Evolutionary conservation across 2,797 vertebrate species (phyloP).

Genomic region (Gymnoscopelus braueri): DNA sequence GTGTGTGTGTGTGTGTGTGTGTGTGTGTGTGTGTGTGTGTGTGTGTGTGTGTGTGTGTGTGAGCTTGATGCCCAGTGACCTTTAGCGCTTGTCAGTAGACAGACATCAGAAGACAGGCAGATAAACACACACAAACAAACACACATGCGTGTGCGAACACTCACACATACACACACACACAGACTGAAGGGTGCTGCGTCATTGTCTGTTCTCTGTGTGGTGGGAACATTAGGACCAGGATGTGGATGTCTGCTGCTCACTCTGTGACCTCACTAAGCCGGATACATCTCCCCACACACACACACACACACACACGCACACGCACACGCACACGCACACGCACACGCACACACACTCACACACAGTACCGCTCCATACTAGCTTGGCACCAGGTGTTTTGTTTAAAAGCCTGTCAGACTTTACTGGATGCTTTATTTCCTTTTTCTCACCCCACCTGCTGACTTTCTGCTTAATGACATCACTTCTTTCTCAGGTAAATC

Average conservation of each 20-base stretch:
- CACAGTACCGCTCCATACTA: slow-evolving; percentile 42
- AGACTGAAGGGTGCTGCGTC: slow-evolving; percentile 39
- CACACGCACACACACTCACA: not conserved
- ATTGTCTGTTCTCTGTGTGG: slow-evolving; percentile 35
- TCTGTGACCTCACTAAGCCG: slow-evolving; percentile 45
- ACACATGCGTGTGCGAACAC: not conserved
- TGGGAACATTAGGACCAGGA: slow-evolving; percentile 40
- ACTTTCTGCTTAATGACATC: slow-evolving; percentile 60
- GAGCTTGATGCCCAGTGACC: slow-evolving; percentile 33
- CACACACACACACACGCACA: not conserved
- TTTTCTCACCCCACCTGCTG: slow-evolving; percentile 68
- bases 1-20: slow-evolving; percentile 32
- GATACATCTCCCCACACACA: slow-evolving; percentile 10
- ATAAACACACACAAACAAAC: slow-evolving; percentile 6
- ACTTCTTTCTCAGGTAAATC: slow-evolving; percentile 53
- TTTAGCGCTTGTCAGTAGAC: slow-evolving; percentile 32
- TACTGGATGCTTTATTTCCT: slow-evolving; percentile 53
- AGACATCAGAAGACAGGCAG: slow-evolving; percentile 19
- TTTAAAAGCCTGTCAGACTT: slow-evolving; percentile 44
- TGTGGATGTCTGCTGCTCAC: slow-evolving; percentile 37
- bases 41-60: slow-evolving; percentile 15
- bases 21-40: slow-evolving; percentile 38
- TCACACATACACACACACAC: slow-evolving; percentile 10
- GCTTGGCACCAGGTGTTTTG: slow-evolving; percentile 58
- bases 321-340: slow-evolving; percentile 3